Evolutionary conservation across 2,888 invertebrate species (phyloP), one percentile per base, ranked within the genome.

Genomic region (Tridacna crocea): DNA sequence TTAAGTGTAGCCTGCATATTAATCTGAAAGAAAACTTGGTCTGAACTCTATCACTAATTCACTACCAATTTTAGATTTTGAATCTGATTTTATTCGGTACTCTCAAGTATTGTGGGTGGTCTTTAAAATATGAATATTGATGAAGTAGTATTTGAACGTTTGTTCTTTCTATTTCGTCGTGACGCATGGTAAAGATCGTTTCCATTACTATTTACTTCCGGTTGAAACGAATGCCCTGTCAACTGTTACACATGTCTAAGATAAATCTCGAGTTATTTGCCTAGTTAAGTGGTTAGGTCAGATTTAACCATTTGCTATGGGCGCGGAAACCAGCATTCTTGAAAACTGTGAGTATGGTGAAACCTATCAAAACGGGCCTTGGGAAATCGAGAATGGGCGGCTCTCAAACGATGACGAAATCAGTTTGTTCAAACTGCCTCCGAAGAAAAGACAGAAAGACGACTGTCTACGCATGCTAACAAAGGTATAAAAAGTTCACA

Each of bases 241-340:
- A 48, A 65, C 26, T 48, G 15, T 26, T 51, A 55, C 48, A 75
- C 55, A 72, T 72, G 58, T 72, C 26, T 26, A 55, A 51, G 36
- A 36, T 36, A 4, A 72, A 51, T 55, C 19, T 1, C 6, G 24
- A 17, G 19, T 24, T 15, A 4, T 26, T 17, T 15, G 17, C 17
- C n/a, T 36, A 13, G 17, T 55, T 55, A 10, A 4, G 13, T 15
- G 4, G 24, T 51, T 27, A n/a, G 24, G 12, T 36, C 22, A 17
- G 22, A 47, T 13, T 19, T 27, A 26, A 26, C n/a, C 27, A 22
- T 22, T 36, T 61, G 47, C 27, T 13, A 91, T 92, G 92, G 92
- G 92, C 24, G 90, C 90, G 22, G 92, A 92, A 79, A 88, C 77
- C 79, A 92, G 92, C 72, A 72, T 89, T 4, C 82, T 91, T 24